phyloP scores from a whole-genome alignment of 2,113 vertebrate genomes.

The Motacilla alba region DNA sequence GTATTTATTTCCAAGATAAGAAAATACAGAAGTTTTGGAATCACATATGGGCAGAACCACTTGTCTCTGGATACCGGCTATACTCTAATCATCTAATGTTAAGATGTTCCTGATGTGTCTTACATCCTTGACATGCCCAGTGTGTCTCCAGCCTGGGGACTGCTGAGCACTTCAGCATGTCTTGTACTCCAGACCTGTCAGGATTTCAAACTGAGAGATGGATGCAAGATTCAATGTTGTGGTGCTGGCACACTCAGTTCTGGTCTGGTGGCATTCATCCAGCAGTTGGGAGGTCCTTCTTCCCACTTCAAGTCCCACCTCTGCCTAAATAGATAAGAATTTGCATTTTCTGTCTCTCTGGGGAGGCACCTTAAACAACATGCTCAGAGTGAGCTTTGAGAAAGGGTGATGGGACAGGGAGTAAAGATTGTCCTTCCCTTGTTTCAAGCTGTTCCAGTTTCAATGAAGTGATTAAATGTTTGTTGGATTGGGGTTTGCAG shows the following conservation, averaged over 20 bases:
- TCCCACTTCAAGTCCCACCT: background rate
- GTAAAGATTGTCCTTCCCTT: background rate
- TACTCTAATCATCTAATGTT: background rate
- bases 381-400: background rate
- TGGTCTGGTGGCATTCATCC: background rate
- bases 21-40: background rate
- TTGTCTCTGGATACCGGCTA: background rate
- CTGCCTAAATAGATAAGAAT: background rate
- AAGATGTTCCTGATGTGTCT: background rate
- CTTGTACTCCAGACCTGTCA: background rate
- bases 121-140: background rate
- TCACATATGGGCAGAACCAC: background rate
- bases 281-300: background rate
- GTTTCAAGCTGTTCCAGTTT: background rate
- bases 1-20: background rate
- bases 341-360: background rate
- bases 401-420: background rate
- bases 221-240: background rate
- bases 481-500: background rate
- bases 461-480: background rate
- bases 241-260: accelerated
- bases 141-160: background rate
- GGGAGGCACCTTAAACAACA: background rate
- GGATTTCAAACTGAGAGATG: background rate
- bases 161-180: background rate